Conservation (phyloP, 2,797 vertebrate genomes). For the Emydoidea blandingii region DNA sequence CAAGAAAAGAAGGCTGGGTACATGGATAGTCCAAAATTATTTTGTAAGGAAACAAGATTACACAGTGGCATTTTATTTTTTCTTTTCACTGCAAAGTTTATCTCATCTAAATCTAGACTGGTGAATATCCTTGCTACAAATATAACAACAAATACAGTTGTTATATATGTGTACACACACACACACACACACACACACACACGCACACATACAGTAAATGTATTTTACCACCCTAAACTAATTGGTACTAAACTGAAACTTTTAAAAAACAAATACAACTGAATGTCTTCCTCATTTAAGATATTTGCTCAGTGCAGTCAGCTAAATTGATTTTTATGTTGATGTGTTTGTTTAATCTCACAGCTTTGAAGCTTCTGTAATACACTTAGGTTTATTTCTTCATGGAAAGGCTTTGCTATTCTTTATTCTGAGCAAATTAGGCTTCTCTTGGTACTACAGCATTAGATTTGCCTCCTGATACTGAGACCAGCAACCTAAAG, state of each 20-base stretch:
- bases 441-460: not conserved
- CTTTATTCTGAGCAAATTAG: conserved; percentile 9
- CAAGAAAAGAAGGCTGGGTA: not conserved
- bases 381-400: not conserved
- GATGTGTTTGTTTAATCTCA: conserved; percentile 1
- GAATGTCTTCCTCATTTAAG: not conserved
- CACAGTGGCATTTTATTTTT: not conserved
- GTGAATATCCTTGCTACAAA: not conserved
- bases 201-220: not conserved
- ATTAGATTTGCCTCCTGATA: not conserved
- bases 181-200: not conserved
- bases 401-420: conserved; percentile 1
- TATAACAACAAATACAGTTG: not conserved
- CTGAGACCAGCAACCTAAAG: not conserved
- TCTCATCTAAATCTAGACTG: not conserved
- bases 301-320: not conserved
- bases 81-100: not conserved
- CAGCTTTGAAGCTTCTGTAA: not conserved
- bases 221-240: not conserved
- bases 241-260: not conserved
- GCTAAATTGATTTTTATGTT: not conserved
- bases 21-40: not conserved
- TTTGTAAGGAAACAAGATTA: not conserved
- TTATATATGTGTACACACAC: not conserved
- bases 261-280: not conserved